Evolutionary conservation across 2,113 vertebrate species (phyloP).

Genomic region (Hippolais icterina): DNA sequence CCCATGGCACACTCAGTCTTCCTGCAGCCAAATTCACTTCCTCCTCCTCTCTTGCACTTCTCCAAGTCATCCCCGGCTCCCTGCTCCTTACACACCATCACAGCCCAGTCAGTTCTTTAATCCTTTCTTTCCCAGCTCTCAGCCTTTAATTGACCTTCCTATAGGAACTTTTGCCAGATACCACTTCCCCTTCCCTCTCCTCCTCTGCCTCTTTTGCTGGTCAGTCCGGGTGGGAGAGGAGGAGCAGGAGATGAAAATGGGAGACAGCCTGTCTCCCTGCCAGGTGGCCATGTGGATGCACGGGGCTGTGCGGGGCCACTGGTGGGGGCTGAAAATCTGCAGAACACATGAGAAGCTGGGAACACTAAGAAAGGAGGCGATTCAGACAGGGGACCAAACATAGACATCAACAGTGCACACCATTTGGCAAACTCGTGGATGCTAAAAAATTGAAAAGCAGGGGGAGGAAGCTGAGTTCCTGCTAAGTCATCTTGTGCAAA

Average conservation of each 20-base stretch:
- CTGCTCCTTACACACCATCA: neutral
- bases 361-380: accelerated
- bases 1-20: neutral
- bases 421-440: neutral
- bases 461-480: neutral
- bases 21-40: neutral
- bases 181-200: neutral
- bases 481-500: neutral
- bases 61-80: neutral
- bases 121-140: neutral
- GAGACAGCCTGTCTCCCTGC: neutral
- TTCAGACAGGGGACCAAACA: neutral
- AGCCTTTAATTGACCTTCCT: neutral
- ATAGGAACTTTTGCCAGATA: neutral
- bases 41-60: neutral
- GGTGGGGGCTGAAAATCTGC: neutral
- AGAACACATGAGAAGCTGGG: neutral
- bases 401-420: neutral
- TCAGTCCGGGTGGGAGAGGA: neutral
- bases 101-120: neutral
- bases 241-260: neutral
- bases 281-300: neutral
- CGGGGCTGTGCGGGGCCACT: accelerated
- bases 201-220: neutral
- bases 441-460: neutral